Percentiles rank a stretch among this genome's conserved stretches.
phyloP scores from a whole-genome alignment of 2,113 vertebrate species.

The Zosterops hypoxanthus region DNA sequence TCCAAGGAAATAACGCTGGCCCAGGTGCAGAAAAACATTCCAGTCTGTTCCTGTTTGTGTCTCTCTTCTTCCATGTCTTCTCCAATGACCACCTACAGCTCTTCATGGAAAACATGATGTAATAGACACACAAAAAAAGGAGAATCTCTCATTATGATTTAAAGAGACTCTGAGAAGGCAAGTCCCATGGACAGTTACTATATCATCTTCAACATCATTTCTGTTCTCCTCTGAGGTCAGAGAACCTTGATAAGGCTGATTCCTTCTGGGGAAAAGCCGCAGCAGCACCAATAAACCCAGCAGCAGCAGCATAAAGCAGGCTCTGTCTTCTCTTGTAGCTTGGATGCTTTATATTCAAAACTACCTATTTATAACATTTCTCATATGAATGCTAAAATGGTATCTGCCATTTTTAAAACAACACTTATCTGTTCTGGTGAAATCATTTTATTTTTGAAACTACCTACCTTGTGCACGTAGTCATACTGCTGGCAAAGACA shows the following conservation, averaged over 20 bases:
- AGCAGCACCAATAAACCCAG: background rate
- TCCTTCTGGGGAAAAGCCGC: background rate
- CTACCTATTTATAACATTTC: constrained; percentile 20
- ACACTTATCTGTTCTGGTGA: constrained; percentile 22
- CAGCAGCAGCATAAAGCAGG: background rate
- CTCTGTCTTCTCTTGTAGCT: constrained; percentile 12
- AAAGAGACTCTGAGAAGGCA: background rate
- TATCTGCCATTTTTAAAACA: constrained; percentile 36
- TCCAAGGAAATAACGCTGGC: background rate
- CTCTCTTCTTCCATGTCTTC: background rate
- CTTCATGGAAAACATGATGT: background rate
- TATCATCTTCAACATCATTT: background rate
- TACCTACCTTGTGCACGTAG: constrained; percentile 12
- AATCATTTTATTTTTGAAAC: constrained; percentile 41
- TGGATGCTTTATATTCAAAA: constrained; percentile 16
- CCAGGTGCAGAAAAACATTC: background rate
- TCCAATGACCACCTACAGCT: background rate
- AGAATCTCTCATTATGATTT: background rate
- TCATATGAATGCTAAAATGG: constrained; percentile 32
- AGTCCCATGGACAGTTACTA: background rate
- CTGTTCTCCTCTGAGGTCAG: background rate
- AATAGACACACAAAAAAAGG: background rate
- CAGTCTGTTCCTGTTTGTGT: background rate
- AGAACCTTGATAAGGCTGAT: background rate
- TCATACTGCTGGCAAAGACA: constrained; percentile 9